Evolutionary conservation across 2,113 vertebrate species (phyloP), one percentile per base, ranked within the genome.

Genomic region (Capreolus pygargus): DNA sequence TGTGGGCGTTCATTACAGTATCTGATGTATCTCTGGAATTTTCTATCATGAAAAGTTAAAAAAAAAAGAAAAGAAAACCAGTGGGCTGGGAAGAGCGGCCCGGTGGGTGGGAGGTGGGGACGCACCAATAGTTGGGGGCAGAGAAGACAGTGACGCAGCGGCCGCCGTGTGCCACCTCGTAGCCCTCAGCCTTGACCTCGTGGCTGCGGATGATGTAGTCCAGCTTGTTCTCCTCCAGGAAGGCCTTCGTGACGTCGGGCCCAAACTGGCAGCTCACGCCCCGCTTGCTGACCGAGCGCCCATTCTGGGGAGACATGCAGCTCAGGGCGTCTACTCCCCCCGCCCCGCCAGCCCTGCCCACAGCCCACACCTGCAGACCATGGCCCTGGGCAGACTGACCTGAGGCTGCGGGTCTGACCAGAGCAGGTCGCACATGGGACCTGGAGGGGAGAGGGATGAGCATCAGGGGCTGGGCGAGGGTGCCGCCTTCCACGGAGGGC

Each of bases 261-360:
- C 99, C 99, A 0, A 99, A 99, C 99, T 99, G 99, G 97, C 99
- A 99, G 98, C 99, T 99, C 95, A 99, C 99, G 0, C 99, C 99
- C 0, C 99, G 98, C 96, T 99, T 99, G 98, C 99, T 99, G 98
- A 99, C 84, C 0, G 99, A 99, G 36, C 99, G 99, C 1, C 99
- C 99, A 0, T 99, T 99, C 99, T 99, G 89, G 30, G 9, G 36
- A 45, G 10, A 70, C 0, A 2, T 7, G 14, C 61, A 30, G 50
- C 82, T 88, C n/a, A 78, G 78, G n/a, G 43, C 6, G 7, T 61
- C 74, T 5, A 10, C 21, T 17, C 1, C 6, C 15, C 8, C 8
- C 54, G 1, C 25, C 58, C 76, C 7, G 1, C 47, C 21, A 1
- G 0, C 60, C 1, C 27, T 7, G n/a, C 45, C 87, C 86, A 3